Base-by-base conservation (phyloP, 2,113 vertebrate genomes). In the Daphoenositta chrysoptera region DNA sequence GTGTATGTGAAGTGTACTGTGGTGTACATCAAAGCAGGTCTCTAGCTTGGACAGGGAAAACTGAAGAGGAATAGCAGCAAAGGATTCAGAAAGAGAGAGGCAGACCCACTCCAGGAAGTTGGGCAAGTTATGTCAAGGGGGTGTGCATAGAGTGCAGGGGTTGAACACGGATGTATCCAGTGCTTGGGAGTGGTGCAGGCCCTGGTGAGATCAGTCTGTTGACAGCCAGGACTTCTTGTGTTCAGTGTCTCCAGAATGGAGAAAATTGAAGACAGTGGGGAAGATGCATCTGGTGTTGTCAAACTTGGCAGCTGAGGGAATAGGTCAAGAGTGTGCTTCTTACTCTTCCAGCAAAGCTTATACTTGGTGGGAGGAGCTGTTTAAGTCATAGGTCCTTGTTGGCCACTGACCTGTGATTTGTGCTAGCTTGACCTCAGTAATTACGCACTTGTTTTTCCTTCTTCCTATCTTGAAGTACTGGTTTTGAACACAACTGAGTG, bases 1-100 rank as follows among this genome's bases (percentile, higher is more conserved):
- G 14, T 2, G 3, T 58, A 26, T 0, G 0, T n/a, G 31, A 77
- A 40, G 53, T 7, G 3, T 11, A 2, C 15, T n/a, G 6, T 66
- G 19, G 13, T 51, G 60, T 44, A 7, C 14, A 3, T 66, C 61
- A 21, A 26, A 57, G 42, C 68, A 40, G 30, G 15, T 91, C 23
- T 81, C 22, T 42, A 58, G 31, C 45, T 30, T 44, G n/a, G 37
- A 5, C 1, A 20, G 28, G 53, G 45, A 35, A 44, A 79, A 56
- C 27, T 42, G 57, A 76, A 83, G 26, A 63, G 26, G 9, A 72
- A 57, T 33, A 54, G 26, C 54, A 40, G 4, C 11, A 68, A 42
- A 54, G 12, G 16, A 9, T 72, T 85, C 37, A n/a, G 76, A 83
- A 90, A 21, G 0, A 6, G n/a, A 22, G 33, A 73, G 39, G 47